Evolutionary conservation across 1,140 invertebrate species (phyloP), one percentile per base, ranked within the genome.

Genomic region (Ladona fulva): DNA sequence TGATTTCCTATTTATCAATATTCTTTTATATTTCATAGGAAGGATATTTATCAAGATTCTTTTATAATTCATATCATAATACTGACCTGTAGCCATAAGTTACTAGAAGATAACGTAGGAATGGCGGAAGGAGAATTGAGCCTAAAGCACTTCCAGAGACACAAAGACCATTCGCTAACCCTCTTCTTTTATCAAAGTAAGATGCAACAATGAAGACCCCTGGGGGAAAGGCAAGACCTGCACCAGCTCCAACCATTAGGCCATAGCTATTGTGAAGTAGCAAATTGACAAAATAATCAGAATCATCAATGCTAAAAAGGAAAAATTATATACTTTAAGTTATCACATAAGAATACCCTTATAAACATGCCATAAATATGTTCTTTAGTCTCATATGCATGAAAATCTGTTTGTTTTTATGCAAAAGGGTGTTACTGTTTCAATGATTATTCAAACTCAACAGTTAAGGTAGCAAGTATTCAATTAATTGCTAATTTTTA

Each of bases 181-280:
- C 94, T 74, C 94, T 87, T 42, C 91, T 86, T 76, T 90, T 89
- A 0, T 94, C 89, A 84, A 96, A 97, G 84, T 96, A 97, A 73
- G 93, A 92, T 11, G 93, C 95, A 73, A 95, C 93, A 81, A 96
- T 94, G 83, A 95, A 94, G n/a, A 97, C 93, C 0, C 94, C 95
- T 29, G 94, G 94, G 6, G 94, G 93, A 84, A 94, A 94, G 0
- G 92, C 90, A 37, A 94, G 84, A 0, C 93, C 93, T 10, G 93
- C 93, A 8, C 93, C 93, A 74, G 89, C 90, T 74, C 93, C 93
- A n/a, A 94, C 92, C 76, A 94, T 85, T 16, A 93, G 87, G 74
- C 93, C 93, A 86, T 66, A 66, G 12, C 52, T 66, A 66, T 22
- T 5, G 14, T 3, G 52, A 66, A 66, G 52, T 22, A 66, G 12